Evolutionary conservation across 2,888 invertebrate species (phyloP).

Genomic region (Abrostola tripartita): DNA sequence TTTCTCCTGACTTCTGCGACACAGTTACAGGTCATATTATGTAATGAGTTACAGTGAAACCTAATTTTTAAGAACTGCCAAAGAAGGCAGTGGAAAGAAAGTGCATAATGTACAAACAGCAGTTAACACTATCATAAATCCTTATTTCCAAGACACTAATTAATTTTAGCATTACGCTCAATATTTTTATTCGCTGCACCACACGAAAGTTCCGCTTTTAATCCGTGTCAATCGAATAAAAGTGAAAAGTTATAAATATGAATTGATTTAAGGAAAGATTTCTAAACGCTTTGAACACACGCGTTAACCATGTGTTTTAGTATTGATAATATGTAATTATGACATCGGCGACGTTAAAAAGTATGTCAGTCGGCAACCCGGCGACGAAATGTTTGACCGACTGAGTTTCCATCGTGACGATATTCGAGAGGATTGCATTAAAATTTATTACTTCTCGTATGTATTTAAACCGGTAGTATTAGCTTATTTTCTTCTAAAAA

Average conservation of each 20-base stretch:
- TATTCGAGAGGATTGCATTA: constrained; percentile 49
- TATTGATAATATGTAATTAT: constrained; percentile 69
- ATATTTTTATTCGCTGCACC: neutral
- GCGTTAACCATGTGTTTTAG: constrained; percentile 51
- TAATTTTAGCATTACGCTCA: no score
- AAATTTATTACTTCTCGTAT: constrained; percentile 34
- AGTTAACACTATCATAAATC: no score
- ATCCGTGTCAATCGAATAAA: constrained; percentile 52
- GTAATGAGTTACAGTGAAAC: no score
- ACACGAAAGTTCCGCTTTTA: constrained; percentile 36
- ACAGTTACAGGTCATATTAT: no score
- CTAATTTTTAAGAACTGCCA: no score
- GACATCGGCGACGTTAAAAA: constrained; percentile 72
- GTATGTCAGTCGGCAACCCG: constrained; percentile 78
- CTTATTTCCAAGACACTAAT: no score
- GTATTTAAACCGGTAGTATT: constrained; percentile 43
- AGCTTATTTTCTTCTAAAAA: constrained; percentile 29
- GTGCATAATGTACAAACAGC: no score
- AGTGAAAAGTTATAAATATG: constrained; percentile 55
- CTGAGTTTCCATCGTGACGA: constrained; percentile 25
- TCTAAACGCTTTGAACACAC: constrained; percentile 45
- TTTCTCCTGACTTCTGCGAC: no score
- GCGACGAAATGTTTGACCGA: constrained; percentile 24
- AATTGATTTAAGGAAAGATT: constrained; percentile 43
- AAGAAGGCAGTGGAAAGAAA: no score